A percentile compares a stretch with the other conserved stretches of the same genome.
Conservation (phyloP, 2,888 invertebrate species). For the Sinopyrophorus schimmeli region DNA sequence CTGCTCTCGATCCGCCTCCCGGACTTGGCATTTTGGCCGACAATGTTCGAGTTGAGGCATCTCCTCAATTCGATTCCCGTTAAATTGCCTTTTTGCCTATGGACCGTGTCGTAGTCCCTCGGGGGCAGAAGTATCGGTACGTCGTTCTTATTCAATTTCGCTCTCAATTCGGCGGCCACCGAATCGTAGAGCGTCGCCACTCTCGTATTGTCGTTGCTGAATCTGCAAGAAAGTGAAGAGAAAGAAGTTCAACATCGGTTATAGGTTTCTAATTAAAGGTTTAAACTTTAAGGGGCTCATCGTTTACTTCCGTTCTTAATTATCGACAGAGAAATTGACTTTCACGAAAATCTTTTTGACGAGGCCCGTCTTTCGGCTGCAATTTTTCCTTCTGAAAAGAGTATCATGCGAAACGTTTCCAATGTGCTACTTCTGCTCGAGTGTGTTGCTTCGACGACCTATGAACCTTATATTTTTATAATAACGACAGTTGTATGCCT, state of each 20-base stretch:
- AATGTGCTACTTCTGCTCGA: too few relatives aligned
- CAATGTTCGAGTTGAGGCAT: conserved; percentile 72
- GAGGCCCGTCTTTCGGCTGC: too few relatives aligned
- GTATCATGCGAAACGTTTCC: too few relatives aligned
- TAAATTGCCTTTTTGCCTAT: conserved; percentile 74
- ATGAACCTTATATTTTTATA: conserved; percentile 1
- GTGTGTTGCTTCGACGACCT: not conserved
- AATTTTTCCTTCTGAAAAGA: too few relatives aligned
- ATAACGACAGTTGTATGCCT: conserved; percentile 2
- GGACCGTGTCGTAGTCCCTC: conserved; percentile 91
- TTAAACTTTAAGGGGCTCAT: too few relatives aligned
- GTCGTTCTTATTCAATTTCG: conserved; percentile 64
- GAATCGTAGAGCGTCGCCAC: conserved; percentile 86
- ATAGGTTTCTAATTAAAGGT: too few relatives aligned
- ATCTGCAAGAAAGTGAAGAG: conserved; percentile 36
- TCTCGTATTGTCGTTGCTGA: conserved; percentile 53
- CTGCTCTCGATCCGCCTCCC: conserved; percentile 49
- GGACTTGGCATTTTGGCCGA: conserved; percentile 57
- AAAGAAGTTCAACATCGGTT: too few relatives aligned
- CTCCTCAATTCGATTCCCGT: conserved; percentile 72
- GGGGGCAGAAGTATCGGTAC: conserved; percentile 86
- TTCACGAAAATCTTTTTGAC: too few relatives aligned
- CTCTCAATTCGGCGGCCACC: conserved; percentile 86
- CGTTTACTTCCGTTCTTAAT: too few relatives aligned
- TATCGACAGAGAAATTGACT: too few relatives aligned